These are phyloP conservation scores for Varanus salvator DNA, from an alignment of 2,113 vertebrate genomes.

Conservation along the genomic window DNA sequence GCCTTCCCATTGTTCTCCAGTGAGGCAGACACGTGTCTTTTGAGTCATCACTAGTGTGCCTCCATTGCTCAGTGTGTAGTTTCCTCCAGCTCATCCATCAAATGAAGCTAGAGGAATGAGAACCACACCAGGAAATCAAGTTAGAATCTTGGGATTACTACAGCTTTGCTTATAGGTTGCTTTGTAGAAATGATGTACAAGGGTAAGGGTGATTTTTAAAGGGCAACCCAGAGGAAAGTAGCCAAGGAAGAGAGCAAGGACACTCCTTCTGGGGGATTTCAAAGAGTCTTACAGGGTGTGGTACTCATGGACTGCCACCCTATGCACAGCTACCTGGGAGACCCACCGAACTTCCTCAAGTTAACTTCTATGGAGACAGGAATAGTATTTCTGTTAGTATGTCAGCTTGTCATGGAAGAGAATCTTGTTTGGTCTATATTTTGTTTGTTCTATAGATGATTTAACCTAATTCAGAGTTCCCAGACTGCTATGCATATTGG, in stretches of 20 bases:
- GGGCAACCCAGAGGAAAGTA: not conserved
- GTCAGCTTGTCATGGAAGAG: too few species aligned
- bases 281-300: not conserved
- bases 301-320: too few species aligned
- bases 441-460: too few species aligned
- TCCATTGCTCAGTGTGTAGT: not conserved
- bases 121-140: slow-evolving; percentile 1
- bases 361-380: too few species aligned
- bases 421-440: too few species aligned
- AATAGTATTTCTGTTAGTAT: too few species aligned
- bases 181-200: not conserved
- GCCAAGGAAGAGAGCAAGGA: not conserved
- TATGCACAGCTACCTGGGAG: not conserved
- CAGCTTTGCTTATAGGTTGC: not conserved
- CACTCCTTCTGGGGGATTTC: not conserved
- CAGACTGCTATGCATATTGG: too few species aligned
- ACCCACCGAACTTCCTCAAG: too few species aligned
- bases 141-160: not conserved
- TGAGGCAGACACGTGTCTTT: not conserved
- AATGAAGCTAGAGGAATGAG: not conserved
- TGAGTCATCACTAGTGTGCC: not conserved
- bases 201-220: not conserved
- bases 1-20: not conserved
- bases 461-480: too few species aligned
- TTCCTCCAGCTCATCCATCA: slow-evolving; percentile 1